Base-by-base conservation (phyloP, 2,888 invertebrate genomes). In the Pristionchus maxplancki region DNA sequence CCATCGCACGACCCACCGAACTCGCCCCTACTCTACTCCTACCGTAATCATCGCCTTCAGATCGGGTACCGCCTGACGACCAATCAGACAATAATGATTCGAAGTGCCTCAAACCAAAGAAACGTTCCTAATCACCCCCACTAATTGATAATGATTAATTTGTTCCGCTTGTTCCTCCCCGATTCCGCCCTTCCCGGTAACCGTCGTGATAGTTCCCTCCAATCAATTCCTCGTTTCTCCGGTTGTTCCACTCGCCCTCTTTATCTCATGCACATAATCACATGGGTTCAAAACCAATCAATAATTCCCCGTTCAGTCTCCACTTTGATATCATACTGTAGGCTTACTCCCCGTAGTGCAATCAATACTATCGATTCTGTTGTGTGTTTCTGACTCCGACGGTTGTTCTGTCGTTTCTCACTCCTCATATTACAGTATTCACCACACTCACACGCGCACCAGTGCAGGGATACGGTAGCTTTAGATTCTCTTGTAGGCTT, bases 391-490 rank as follows among this genome's bases (percentile, higher is more conserved):
- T 83, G 50, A 53, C 34, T 28, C 53, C 34, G 82, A 83, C 53
- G 53, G 53, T 83, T 53, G 34, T 53, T 50, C 82, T 53, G 82
- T 83, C 53, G 53, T 83, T 83, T 83, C 82, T 53, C 82, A 53
- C 31, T 53, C 11, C 50, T 50, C 82, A 44, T 78, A 28, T 31
- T 71, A 44, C 78, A 78, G 78, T 78, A 78, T 78, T 78, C 78
- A 44, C 31, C 74, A 40, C 50, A 31, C 1, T 15, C 17, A 13
- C 31, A 53, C 28, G n/a, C 82, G 24, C 82, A 53, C 53, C 53
- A 83, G 48, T n/a, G 53, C 82, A 83, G 82, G 82, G 82, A 83
- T 83, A 83, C 82, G 53, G 82, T 83, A 83, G 82, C 82, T 83
- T 83, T 83, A 83, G 82, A 44, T 78, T 83, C 82, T 53, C 82